Evolutionary conservation across 2,797 vertebrate species (phyloP).

Genomic region (Danionella dracula): DNA sequence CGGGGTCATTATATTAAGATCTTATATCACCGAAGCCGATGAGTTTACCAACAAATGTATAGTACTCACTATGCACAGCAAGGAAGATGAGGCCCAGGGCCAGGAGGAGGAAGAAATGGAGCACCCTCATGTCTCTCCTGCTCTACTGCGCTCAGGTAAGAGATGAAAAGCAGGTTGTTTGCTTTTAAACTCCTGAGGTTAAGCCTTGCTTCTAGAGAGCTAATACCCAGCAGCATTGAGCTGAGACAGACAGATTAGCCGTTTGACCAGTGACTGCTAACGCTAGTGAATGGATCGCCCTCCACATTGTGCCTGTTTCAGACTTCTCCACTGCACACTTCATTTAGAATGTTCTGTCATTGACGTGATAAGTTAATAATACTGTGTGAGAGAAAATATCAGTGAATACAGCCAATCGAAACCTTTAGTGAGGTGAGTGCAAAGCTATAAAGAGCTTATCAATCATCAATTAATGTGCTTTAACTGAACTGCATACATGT

Average conservation of each 20-base stretch:
- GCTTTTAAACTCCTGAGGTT: constrained; percentile 66
- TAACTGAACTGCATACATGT: too few relatives aligned
- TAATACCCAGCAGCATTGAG: constrained; percentile 60
- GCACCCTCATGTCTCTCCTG: constrained; percentile 68
- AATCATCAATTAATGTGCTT: too few relatives aligned
- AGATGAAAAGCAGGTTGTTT: constrained; percentile 70
- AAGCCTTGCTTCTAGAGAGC: constrained; percentile 65
- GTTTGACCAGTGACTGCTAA: too few relatives aligned
- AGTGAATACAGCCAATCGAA: too few relatives aligned
- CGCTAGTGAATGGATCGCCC: not conserved
- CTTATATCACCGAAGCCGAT: too few relatives aligned
- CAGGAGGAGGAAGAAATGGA: constrained; percentile 61
- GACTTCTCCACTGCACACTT: not conserved
- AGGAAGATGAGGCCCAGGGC: constrained; percentile 65
- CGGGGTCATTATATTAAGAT: too few relatives aligned
- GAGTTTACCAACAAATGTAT: too few relatives aligned
- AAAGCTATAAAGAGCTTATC: too few relatives aligned
- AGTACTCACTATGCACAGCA: constrained; percentile 63
- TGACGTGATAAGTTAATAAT: too few relatives aligned
- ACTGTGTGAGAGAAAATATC: too few relatives aligned
- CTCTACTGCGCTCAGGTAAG: constrained; percentile 54
- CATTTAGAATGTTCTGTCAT: not conserved
- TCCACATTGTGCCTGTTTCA: not conserved
- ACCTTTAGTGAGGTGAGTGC: too few relatives aligned
- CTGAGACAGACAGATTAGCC: constrained; percentile 59